phyloP scores from a whole-genome alignment of 2,888 invertebrate species.

The Amorpha juglandis region DNA sequence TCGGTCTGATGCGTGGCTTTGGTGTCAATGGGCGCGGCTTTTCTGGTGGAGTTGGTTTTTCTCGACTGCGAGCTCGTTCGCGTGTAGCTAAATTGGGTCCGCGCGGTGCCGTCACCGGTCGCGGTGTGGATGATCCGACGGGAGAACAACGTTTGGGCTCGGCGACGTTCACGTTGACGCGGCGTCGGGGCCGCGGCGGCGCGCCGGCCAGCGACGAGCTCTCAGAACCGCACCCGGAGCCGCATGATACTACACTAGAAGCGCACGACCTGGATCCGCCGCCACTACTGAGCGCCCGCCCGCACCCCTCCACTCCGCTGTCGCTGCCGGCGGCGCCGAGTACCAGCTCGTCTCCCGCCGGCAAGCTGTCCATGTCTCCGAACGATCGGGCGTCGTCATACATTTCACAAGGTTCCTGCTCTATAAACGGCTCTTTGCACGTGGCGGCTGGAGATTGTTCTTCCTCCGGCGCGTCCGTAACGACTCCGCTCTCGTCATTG shows the following conservation, averaged over 20 bases:
- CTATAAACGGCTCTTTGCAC: constrained; percentile 59
- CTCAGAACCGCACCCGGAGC: constrained; percentile 91
- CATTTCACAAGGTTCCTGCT: constrained; percentile 64
- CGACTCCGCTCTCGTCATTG: constrained; percentile 50
- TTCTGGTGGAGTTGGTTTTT: constrained; percentile 82
- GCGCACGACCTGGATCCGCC: constrained; percentile 89
- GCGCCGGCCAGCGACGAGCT: constrained; percentile 88
- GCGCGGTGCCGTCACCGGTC: constrained; percentile 78
- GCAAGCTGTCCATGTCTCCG: constrained; percentile 73
- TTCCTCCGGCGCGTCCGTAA: constrained; percentile 48
- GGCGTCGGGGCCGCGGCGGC: constrained; percentile 76
- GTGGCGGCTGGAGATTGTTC: constrained; percentile 43
- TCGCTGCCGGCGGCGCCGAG: constrained; percentile 89
- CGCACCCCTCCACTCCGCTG: constrained; percentile 91
- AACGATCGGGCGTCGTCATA: constrained; percentile 74
- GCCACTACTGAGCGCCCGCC: constrained; percentile 88
- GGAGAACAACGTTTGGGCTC: constrained; percentile 82
- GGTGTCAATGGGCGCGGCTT: constrained; percentile 76
- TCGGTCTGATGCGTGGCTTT: constrained; percentile 77
- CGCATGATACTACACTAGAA: constrained; percentile 91
- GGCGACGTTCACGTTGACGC: constrained; percentile 84
- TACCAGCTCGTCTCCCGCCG: constrained; percentile 71
- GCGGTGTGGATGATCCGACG: constrained; percentile 79
- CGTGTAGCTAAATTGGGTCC: constrained; percentile 81
- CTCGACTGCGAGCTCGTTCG: constrained; percentile 85